Evolutionary conservation across 1,140 invertebrate species (phyloP).

Genomic region (Plodia interpunctella): DNA sequence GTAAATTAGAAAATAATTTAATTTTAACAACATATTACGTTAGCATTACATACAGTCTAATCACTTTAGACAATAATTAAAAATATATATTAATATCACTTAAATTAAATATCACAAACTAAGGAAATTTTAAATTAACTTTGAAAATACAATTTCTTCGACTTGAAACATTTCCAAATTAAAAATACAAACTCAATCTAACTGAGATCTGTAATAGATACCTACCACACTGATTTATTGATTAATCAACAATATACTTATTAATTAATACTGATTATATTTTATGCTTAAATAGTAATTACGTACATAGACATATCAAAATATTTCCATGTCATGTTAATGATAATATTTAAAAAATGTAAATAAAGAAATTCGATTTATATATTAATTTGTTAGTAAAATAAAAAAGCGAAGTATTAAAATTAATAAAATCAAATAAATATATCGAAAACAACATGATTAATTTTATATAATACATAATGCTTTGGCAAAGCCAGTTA

Average conservation of each 20-base stretch:
- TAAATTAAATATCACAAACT: conserved; percentile 2
- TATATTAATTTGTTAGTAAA: neutral
- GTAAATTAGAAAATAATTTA: conserved; percentile 26
- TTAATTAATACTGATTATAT: conserved; percentile 6
- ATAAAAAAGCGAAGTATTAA: neutral
- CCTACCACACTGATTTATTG: neutral
- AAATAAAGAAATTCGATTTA: neutral
- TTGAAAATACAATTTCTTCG: neutral
- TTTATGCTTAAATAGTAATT: neutral
- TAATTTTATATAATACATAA: no score
- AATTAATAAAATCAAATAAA: neutral
- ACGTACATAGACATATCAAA: neutral
- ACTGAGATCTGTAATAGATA: neutral
- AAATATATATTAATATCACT: conserved; percentile 4
- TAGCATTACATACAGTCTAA: neutral
- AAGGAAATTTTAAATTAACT: neutral
- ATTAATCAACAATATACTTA: neutral
- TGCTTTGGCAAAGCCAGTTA: no score
- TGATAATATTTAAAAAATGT: neutral
- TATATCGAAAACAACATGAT: no score
- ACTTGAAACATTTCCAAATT: neutral
- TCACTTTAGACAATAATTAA: neutral
- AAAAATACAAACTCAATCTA: neutral
- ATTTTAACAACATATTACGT: conserved; percentile 16
- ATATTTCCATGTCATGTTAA: neutral